Base-by-base conservation (phyloP, 2,888 invertebrate genomes). In the Rhabditoides inermis region DNA sequence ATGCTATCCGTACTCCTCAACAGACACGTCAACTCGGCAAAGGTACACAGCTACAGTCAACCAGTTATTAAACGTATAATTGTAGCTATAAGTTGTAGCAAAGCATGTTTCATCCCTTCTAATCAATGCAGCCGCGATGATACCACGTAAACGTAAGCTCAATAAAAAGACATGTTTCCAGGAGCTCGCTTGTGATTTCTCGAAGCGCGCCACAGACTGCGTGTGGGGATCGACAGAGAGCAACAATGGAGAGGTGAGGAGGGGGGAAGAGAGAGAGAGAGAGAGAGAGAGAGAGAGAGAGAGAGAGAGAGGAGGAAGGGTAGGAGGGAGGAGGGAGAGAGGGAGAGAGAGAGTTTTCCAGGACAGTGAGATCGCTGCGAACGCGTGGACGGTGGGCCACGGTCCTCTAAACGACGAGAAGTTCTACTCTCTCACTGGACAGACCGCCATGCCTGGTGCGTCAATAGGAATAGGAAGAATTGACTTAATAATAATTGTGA, bases 151-250 rank as follows among this genome's bases (percentile, higher is more conserved):
- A 10, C 10, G 15, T 32, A 15, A 32, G 10, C 7, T 32, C 7
- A 32, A 10, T 32, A 10, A 15, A 32, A 15, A 32, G 15, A 10
- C n/a, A 45, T 30, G 32, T 27, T 45, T 63, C 44, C 27, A 69
- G 63, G 73, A 73, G 44, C 55, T 74, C 22, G 60, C 61, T 27
- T 74, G 74, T 51, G 69, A 66, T 42, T 74, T 74, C 56, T 62
- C 68, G 3, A 65, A 67, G 35, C 55, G 74, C 32, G 74, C 65
- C 6, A 55, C 71, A 10, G 61, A 65, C 40, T 74, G 74, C 54
- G 53, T 66, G 23, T 74, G 74, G 74, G 72, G 65, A 25, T 47
- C 54, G 45, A 35, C 55, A 46, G 56, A 59, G 52, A 53, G 58
- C 25, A 56, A 58, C 10, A 53, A 56, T 28, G 51, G 41, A 10